phyloP scores from a whole-genome alignment of 2,888 invertebrate species.

The Cataglyphis cursor region DNA sequence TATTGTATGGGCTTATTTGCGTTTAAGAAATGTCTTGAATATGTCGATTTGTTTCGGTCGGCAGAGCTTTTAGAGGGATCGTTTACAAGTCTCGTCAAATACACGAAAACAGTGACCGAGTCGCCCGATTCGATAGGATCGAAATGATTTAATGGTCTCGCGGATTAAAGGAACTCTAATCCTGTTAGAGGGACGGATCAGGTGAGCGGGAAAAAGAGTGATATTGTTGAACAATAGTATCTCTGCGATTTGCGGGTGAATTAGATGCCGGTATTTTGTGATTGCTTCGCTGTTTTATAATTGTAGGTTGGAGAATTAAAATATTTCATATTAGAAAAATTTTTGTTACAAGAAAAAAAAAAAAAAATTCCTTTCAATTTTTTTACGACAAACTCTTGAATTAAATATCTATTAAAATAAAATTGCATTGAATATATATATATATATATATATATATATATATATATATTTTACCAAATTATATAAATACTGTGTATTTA shows the following conservation, averaged over 20 bases:
- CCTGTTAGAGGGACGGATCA: slow-evolving; percentile 38
- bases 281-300: background rate
- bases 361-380: background rate
- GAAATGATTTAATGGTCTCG: slow-evolving; percentile 44
- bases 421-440: background rate
- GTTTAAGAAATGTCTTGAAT: background rate
- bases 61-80: slow-evolving; percentile 7
- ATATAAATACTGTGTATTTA: background rate
- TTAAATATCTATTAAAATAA: background rate
- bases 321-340: background rate
- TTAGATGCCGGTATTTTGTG: background rate
- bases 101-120: slow-evolving; percentile 26
- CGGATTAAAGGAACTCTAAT: slow-evolving; percentile 48
- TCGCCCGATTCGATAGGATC: slow-evolving; percentile 21
- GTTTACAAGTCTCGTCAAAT: slow-evolving; percentile 13
- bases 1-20: background rate
- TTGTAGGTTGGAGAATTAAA: background rate
- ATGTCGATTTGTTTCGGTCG: slow-evolving; percentile 23
- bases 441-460: no score
- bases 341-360: background rate
- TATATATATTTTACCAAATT: no score
- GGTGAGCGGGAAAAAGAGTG: slow-evolving; percentile 6
- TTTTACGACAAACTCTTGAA: background rate
- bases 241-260: background rate
- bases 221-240: slow-evolving; percentile 30